These are phyloP conservation scores for Epinotia ramella DNA, from an alignment of 2,888 invertebrate genomes.

Conservation along the genomic window DNA sequence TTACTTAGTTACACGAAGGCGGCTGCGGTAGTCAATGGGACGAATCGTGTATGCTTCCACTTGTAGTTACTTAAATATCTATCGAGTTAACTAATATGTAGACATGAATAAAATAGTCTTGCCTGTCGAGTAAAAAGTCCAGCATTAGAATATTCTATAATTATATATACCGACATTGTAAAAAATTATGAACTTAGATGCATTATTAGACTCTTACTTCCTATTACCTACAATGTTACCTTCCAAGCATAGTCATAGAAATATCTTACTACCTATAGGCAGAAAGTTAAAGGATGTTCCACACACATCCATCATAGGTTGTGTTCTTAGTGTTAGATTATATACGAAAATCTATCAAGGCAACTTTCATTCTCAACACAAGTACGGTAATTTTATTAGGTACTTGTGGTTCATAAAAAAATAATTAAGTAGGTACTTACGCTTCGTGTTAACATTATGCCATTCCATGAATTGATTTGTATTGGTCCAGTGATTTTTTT, in stretches of 20 bases:
- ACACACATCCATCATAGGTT: conserved; percentile 32
- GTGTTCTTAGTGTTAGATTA: conserved; percentile 35
- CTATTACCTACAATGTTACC: conserved; percentile 50
- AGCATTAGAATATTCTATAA: conserved; percentile 60
- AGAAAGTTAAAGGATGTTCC: conserved; percentile 33
- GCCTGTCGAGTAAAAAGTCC: conserved; percentile 76
- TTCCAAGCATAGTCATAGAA: conserved; percentile 41
- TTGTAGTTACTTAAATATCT: conserved; percentile 57
- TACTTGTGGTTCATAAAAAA: conserved; percentile 42
- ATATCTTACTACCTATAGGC: conserved; percentile 31
- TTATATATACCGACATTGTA: conserved; percentile 63
- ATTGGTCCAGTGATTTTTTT: conserved; percentile 38
- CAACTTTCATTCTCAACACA: conserved; percentile 45
- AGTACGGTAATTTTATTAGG: conserved; percentile 45
- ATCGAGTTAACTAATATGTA: conserved; percentile 61
- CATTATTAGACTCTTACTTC: conserved; percentile 35
- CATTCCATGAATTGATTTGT: conserved; percentile 34
- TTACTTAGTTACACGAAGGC: conserved; percentile 31
- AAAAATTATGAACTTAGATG: conserved; percentile 59
- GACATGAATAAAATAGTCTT: conserved; percentile 58
- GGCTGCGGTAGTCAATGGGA: conserved; percentile 44
- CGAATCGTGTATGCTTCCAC: conserved; percentile 28
- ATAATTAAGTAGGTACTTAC: conserved; percentile 28
- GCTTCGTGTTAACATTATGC: conserved; percentile 28
- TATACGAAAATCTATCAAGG: conserved; percentile 44